Conservation (phyloP, 2,888 invertebrate genomes). For the Eupithecia tripunctaria region DNA sequence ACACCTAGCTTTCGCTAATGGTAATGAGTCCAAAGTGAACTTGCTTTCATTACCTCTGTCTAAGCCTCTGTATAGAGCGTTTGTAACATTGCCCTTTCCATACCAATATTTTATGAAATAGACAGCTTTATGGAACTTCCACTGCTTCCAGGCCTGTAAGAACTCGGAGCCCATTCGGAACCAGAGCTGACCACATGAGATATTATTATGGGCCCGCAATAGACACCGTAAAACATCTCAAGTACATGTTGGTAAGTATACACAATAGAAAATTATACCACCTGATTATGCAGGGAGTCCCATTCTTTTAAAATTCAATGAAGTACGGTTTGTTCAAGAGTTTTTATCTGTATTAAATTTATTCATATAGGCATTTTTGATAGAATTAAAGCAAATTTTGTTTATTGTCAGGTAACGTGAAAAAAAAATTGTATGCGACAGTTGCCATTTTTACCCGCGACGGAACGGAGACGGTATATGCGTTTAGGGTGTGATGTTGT, state of each 20-base stretch:
- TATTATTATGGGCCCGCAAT: conserved; percentile 11
- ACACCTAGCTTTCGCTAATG: neutral
- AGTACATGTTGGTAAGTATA: no score
- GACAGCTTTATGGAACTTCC: conserved; percentile 45
- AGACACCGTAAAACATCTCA: neutral
- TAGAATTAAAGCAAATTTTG: no score
- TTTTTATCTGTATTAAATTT: neutral
- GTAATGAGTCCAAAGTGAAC: neutral
- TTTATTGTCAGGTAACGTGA: no score
- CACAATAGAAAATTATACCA: neutral
- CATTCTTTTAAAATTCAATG: neutral
- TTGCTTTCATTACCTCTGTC: conserved; percentile 2
- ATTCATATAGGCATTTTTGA: no score
- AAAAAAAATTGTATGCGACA: no score
- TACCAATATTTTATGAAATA: conserved; percentile 44
- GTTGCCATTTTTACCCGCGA: no score
- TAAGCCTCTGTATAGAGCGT: conserved; percentile 21
- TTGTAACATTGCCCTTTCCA: conserved; percentile 38
- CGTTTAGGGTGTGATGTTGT: no score
- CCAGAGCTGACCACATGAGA: conserved; percentile 13
- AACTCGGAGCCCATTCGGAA: neutral
- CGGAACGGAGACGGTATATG: no score
- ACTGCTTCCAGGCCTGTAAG: conserved; percentile 39
- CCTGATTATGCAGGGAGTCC: neutral
- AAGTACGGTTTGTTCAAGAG: neutral